Evolutionary conservation across 2,113 vertebrate species (phyloP).

Genomic region (Leucopsar rothschildi): DNA sequence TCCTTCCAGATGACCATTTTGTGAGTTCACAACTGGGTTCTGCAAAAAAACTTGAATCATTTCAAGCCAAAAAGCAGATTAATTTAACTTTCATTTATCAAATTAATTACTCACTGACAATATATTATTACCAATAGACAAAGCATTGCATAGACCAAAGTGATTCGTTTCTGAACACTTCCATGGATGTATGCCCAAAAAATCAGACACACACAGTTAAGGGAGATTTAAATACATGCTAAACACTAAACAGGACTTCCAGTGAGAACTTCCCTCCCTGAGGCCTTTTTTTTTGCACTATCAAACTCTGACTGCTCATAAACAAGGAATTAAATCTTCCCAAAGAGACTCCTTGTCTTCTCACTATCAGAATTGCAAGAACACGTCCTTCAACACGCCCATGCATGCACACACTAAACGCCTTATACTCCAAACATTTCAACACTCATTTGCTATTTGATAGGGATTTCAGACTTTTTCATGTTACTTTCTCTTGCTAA

Average conservation of each 20-base stretch:
- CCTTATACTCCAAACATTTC: neutral
- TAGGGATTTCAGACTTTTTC: neutral
- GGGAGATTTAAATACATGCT: neutral
- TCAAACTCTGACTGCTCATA: neutral
- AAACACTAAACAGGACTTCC: neutral
- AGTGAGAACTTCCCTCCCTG: neutral
- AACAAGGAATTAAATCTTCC: neutral
- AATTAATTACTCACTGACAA: neutral
- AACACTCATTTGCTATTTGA: neutral
- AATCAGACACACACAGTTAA: neutral
- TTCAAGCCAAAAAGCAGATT: neutral
- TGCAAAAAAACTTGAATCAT: neutral
- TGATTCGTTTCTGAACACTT: neutral
- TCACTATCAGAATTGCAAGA: neutral
- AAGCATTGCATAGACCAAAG: neutral
- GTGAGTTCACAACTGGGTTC: neutral
- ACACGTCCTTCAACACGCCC: neutral
- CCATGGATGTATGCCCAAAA: neutral
- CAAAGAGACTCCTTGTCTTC: neutral
- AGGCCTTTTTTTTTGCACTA: neutral
- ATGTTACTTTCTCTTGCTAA: neutral
- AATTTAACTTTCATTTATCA: neutral
- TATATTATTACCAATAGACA: rapidly evolving
- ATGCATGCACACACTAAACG: neutral
- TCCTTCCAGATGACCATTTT: neutral